phyloP scores from a whole-genome alignment of 2,113 vertebrate species.

The Bolborhynchus lineola region DNA sequence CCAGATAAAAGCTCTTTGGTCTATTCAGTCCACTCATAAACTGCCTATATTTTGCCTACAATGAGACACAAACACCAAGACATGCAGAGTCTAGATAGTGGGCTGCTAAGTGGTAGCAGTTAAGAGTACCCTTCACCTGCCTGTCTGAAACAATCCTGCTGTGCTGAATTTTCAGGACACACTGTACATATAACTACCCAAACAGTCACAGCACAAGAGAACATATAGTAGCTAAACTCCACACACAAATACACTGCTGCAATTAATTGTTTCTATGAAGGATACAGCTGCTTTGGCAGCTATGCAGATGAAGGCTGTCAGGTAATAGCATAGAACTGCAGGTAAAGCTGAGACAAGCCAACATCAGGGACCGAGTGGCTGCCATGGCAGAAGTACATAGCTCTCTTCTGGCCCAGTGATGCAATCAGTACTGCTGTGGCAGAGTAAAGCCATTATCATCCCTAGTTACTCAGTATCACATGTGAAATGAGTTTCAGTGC shows the following conservation, averaged over 20 bases:
- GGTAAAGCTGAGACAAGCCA: not conserved
- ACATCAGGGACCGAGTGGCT: not conserved
- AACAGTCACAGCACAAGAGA: not conserved
- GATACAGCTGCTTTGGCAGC: not conserved
- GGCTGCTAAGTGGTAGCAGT: not conserved
- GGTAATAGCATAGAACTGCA: not conserved
- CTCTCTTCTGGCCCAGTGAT: not conserved
- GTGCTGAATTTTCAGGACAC: not conserved
- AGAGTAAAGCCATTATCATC: not conserved
- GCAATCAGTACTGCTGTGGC: not conserved
- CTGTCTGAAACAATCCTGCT: not conserved
- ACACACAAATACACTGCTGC: not conserved
- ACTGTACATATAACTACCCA: not conserved
- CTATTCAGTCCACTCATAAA: not conserved
- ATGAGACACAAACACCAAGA: not conserved
- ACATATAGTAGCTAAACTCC: not conserved
- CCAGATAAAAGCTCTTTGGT: not conserved
- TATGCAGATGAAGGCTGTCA: not conserved
- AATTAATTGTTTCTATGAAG: not conserved
- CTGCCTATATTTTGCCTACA: not conserved
- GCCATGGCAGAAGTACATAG: not conserved
- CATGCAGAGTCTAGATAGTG: not conserved
- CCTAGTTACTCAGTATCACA: not conserved
- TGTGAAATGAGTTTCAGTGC: not conserved
- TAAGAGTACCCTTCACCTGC: not conserved